Evolutionary conservation across 2,113 vertebrate species (phyloP), one percentile per base, ranked within the genome.

Genomic region (Toxotes chatareus): DNA sequence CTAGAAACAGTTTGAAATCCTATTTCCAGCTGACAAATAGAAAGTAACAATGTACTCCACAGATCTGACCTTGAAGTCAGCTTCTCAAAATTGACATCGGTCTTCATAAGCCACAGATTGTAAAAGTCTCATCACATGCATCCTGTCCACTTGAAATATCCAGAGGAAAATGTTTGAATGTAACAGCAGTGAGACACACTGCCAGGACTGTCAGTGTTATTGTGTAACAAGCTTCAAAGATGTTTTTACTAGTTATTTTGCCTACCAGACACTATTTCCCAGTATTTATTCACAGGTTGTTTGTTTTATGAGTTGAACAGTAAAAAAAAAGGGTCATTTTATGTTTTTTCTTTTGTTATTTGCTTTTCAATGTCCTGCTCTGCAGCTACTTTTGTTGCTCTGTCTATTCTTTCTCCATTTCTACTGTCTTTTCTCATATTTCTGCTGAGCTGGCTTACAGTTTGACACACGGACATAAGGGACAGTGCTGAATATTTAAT

Each of bases 381-480:
- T 27, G 27, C 27, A 27, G 27, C 27, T 27, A 27, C 27, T 59
- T 23, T 57, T 5, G 10, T 68, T 27, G 68, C 42, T 44, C 27
- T 27, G 27, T 27, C 27, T 16, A 64, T 32, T 66, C 6, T 34
- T 9, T 55, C 32, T 67, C 46, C 19, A 2, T 34, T 40, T 51
- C 12, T 51, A 34, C 46, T 16, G 63, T 67, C 51, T 63, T 70
- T 3, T 72, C 86, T 91, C 89, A 79, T 32, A 84, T 91, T 93
- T 93, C 89, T 86, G 90, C 89, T 88, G 73, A 14, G 84, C 79
- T 73, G 69, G 84, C 77, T 83, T 73, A 79, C 75, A 73, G 86
- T 83, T 76, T 66, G 71, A 73, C 73, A 76, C 68, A 73, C 57
- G 62, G 59, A 71, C 65, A 47, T 55, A 32, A 59, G 66, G 79